Percentiles rank a stretch among this genome's conserved stretches.
Conservation (phyloP, 2,888 invertebrate genomes). For the Epistrophe eligans region DNA sequence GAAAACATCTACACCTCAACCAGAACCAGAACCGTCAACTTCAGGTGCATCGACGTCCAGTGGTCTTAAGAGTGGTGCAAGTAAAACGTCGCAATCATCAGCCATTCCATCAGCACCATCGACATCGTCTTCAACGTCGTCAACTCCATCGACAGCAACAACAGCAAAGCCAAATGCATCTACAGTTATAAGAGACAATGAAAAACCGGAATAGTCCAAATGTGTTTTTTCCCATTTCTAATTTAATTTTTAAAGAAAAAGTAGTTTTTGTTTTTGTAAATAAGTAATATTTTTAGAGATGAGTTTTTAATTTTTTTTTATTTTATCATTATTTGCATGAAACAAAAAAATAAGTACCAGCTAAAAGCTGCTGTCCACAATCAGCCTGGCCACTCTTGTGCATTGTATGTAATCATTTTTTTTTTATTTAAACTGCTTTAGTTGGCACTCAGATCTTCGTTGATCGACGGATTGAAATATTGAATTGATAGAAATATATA, state of each 20-base stretch:
- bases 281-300: conserved; percentile 70
- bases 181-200: conserved; percentile 67
- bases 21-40: conserved; percentile 51
- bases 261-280: conserved; percentile 64
- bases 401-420: conserved; percentile 36
- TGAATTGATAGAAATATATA: conserved; percentile 15
- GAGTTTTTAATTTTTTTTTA: conserved; percentile 34
- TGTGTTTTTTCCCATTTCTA: conserved; percentile 44
- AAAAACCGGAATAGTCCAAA: conserved; percentile 72
- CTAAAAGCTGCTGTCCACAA: conserved; percentile 13
- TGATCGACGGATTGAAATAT: conserved; percentile 35
- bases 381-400: conserved; percentile 15
- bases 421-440: conserved; percentile 30
- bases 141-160: conserved; percentile 7
- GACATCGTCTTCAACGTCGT: conserved; percentile 35
- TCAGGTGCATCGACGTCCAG: conserved; percentile 50
- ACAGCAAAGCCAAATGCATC: conserved; percentile 69
- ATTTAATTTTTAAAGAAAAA: conserved; percentile 48
- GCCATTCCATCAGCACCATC: conserved; percentile 79
- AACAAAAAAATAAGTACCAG: background rate
- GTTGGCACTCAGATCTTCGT: conserved; percentile 21
- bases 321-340: conserved; percentile 40
- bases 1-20: conserved; percentile 34
- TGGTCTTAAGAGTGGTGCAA: conserved; percentile 30
- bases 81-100: conserved; percentile 77